Percentiles rank a stretch among this genome's conserved stretches.
These are phyloP conservation scores for Loxodonta africana DNA, from an alignment of 2,113 vertebrate genomes.

Conservation along the genomic window DNA sequence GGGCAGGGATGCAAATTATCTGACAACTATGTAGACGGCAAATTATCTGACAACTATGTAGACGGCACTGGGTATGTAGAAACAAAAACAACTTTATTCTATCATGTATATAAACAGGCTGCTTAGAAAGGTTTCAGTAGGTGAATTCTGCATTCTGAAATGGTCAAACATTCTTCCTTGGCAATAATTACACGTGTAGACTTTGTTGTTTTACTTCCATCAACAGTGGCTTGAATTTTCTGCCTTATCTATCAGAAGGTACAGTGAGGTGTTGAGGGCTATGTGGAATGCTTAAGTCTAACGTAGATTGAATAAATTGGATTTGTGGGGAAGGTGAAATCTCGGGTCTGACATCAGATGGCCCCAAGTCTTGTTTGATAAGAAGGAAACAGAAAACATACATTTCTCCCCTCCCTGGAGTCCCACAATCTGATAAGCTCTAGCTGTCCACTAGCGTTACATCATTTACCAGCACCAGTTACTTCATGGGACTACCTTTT, in stretches of 20 bases:
- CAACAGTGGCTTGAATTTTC: conserved; percentile 57
- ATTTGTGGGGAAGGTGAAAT: conserved; percentile 71
- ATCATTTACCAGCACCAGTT: conserved; percentile 28
- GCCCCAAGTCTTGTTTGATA: conserved; percentile 73
- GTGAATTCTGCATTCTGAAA: conserved; percentile 19
- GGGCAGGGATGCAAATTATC: conserved; percentile 32
- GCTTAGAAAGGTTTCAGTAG: conserved; percentile 21
- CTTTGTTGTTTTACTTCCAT: conserved; percentile 71
- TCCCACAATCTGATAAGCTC: conserved; percentile 53
- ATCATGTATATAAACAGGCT: conserved; percentile 19
- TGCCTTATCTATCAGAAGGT: conserved; percentile 70
- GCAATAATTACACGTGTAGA: conserved; percentile 3
- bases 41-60: conserved; percentile 44
- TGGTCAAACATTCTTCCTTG: not conserved
- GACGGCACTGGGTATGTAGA: not conserved
- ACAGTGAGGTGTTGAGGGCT: conserved; percentile 22
- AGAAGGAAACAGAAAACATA: conserved; percentile 73
- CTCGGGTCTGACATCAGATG: conserved; percentile 63
- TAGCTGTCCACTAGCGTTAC: not conserved
- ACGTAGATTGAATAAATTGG: conserved; percentile 79
- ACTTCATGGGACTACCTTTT: not conserved
- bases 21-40: conserved; percentile 33
- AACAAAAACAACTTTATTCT: conserved; percentile 62
- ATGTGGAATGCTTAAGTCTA: conserved; percentile 50
- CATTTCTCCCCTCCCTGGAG: conserved; percentile 6